Evolutionary conservation across 92 coral and sea anemone species (phyloP), one percentile per base, ranked within the genome.

Genomic region (Scolanthus callimorphus): DNA sequence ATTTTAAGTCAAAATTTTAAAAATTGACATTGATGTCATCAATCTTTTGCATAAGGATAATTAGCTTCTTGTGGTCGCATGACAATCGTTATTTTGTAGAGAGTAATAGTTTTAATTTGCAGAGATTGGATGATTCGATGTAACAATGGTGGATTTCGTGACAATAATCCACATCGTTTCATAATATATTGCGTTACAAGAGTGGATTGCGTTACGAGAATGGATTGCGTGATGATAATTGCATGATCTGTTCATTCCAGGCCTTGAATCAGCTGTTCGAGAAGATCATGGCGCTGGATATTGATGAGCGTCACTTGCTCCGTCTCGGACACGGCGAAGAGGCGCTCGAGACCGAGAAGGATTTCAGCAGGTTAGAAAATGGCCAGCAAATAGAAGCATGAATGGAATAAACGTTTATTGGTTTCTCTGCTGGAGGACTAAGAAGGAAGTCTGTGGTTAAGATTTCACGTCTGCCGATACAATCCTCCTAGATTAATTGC

Each of bases 271-370:
- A 94, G 60, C 71, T 94, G 55, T 94, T 94, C 78, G 99, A 94
- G 60, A 94, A 94, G 60, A 94, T 94, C 63, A 88, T 94, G 99
- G 99, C 99, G 1, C 79, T 94, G 48, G 99, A 94, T 55, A 88
- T 94, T 41, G 99, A 94, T 34, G 99, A 94, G 51, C 96, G 99
- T 4, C 99, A 94, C 65, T 67, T 94, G 46, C 72, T 94, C 24
- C 99, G 99, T 84, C 79, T 94, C 55, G 99, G 99, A 26, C 99
- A 94, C 65, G 99, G 99, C 13, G 99, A 94, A 60, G 99, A 94
- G 57, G 87, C 99, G 0, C 60, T 94, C 23, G 99, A 94, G 55
- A 94, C 99, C 0, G 99, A 94, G 65, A 94, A 94, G 55, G 99
- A 94, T 59, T 94, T 94, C 47, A 94, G 99, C 91, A 85, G 99